Evolutionary conservation across 2,888 invertebrate genomes (phyloP), one percentile per base, ranked within the genome.

Genomic region (Cetonia aurata): DNA sequence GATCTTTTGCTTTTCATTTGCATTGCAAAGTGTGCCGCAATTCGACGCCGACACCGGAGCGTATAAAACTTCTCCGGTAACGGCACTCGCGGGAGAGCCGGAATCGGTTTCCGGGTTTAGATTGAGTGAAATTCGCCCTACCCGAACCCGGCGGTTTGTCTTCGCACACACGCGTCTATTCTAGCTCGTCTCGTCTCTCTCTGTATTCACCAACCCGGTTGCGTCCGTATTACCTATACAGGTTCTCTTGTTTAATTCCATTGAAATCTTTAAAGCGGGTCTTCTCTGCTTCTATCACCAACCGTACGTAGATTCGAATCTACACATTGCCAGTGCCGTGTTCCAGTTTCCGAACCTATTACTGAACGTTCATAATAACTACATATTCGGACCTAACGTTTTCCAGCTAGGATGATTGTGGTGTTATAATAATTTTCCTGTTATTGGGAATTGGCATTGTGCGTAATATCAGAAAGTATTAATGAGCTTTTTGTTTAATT

Each of bases 51-150:
- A 79, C 81, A 78, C 79, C 80, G 77, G 76, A 80, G 79, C 81
- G 80, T 80, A 81, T 83, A 83, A 84, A 82, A 83, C 81, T 82
- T 80, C 79, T 77, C 80, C 77, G 79, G 80, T 76, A 82, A 83
- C 82, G 80, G 82, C 80, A 81, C 83, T 83, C 83, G 74, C 75
- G 82, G 83, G 83, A 83, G 75, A 56, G 73, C 76, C 77, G 80
- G 84, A 83, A 84, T 83, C 83, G 83, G 83, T 83, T 84, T 83
- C 83, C 84, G 80, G 84, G 83, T 83, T 84, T 83, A 83, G 84
- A 84, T 84, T 84, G 83, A 84, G 83, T 83, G 82, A 83, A 83
- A 83, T 83, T 83, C 80, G 81, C 82, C 48, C 62, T 41, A 37
- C 37, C 50, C 41, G 15, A n/a, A 31, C 60, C n/a, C 25, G 50